phyloP scores from a whole-genome alignment of 1,140 invertebrate species.

The Macrotrachela quadricornifera region DNA sequence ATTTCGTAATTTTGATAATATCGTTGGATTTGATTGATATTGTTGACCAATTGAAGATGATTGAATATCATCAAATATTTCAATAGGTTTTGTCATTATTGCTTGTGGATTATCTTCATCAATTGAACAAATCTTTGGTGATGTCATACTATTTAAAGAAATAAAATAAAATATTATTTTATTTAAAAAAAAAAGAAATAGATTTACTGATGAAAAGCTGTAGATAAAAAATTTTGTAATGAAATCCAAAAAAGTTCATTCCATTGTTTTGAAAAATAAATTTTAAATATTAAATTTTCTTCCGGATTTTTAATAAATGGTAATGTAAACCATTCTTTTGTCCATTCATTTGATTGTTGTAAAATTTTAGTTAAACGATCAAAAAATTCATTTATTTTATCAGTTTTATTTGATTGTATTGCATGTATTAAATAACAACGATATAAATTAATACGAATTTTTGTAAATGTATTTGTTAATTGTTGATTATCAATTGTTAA shows the following conservation, averaged over 20 bases:
- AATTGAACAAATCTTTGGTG: no score
- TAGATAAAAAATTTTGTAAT: conserved; percentile 72
- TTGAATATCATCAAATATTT: no score
- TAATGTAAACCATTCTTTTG: conserved; percentile 90
- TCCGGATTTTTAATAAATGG: conserved; percentile 73
- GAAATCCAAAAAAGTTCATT: conserved; percentile 80
- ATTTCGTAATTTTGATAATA: no score
- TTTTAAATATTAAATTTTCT: conserved; percentile 59
- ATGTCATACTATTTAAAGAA: no score
- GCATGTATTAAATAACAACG: conserved; percentile 73
- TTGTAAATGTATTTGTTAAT: conserved; percentile 44
- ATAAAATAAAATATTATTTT: no score
- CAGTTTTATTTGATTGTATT: conserved; percentile 50
- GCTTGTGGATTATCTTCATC: no score
- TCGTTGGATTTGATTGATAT: no score
- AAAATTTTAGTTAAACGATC: conserved; percentile 38
- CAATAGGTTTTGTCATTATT: no score
- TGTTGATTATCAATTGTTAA: conserved; percentile 23
- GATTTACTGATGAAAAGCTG: conserved; percentile 38
- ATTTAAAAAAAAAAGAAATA: no score
- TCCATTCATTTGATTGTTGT: conserved; percentile 57
- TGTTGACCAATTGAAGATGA: no score
- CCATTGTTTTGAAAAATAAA: conserved; percentile 77
- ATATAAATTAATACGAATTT: conserved; percentile 59
- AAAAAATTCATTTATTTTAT: conserved; percentile 71